phyloP scores from a whole-genome alignment of 2,797 vertebrate genomes.

The Tamandua tetradactyla region DNA sequence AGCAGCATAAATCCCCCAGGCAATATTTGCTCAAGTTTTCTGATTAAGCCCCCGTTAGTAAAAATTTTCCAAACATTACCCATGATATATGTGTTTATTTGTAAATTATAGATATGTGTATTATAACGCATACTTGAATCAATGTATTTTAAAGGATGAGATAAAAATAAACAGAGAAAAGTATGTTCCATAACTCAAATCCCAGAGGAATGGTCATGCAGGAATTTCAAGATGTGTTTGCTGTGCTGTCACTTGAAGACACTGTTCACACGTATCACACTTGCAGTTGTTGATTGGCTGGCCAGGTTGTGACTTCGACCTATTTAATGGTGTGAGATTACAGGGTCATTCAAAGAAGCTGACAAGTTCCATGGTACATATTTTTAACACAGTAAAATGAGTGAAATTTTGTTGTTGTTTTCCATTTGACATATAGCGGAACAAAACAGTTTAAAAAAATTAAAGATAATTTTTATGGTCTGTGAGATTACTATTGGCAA shows the following conservation, averaged over 20 bases:
- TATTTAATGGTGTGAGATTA: neutral
- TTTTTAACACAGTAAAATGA: neutral
- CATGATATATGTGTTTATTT: neutral
- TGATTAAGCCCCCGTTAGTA: neutral
- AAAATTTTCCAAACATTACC: neutral
- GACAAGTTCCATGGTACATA: neutral
- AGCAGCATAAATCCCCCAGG: neutral
- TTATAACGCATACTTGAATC: neutral
- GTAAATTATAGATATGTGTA: neutral
- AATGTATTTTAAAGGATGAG: neutral
- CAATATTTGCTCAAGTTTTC: neutral
- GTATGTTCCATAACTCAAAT: neutral
- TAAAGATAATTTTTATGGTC: neutral
- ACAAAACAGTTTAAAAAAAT: neutral
- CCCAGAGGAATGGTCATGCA: neutral
- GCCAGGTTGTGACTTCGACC: neutral
- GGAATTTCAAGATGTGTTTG: neutral
- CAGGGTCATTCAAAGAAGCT: neutral
- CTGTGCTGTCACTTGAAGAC: neutral
- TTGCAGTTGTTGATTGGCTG: neutral
- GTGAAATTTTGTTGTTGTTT: neutral
- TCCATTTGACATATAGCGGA: neutral
- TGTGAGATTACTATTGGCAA: neutral
- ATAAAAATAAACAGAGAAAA: neutral
- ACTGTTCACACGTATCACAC: neutral